phyloP scores from a whole-genome alignment of 2,113 vertebrate species.

The Limanda limanda region DNA sequence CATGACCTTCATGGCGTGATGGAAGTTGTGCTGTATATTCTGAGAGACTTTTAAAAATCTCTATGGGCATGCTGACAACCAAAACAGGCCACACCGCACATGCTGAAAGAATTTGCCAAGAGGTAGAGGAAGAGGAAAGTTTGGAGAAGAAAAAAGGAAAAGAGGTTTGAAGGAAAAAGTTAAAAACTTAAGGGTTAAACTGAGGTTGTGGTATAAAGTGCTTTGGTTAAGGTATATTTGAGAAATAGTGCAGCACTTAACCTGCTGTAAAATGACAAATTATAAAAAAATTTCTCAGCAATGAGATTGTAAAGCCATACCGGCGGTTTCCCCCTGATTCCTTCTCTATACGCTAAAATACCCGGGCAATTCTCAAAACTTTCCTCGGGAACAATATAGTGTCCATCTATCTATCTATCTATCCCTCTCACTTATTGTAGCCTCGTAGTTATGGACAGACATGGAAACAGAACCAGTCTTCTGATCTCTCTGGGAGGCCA shows the following conservation, averaged over 20 bases:
- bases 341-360: no score
- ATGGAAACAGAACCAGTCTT: no score
- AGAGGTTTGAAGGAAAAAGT: conserved; percentile 4
- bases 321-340: no score
- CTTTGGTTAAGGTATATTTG: neutral
- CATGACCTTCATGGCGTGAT: neutral
- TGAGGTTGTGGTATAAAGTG: conserved; percentile 13
- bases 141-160: conserved; percentile 37
- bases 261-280: conserved; percentile 1
- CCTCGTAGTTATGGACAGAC: no score
- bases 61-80: neutral
- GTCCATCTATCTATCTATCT: no score
- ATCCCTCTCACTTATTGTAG: no score
- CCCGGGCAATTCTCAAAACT: no score
- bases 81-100: conserved; percentile 14
- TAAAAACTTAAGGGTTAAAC: conserved; percentile 35
- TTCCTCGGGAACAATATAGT: no score
- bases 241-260: neutral
- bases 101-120: conserved; percentile 49
- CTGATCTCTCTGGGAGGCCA: no score
- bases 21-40: neutral
- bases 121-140: neutral
- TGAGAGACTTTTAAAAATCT: neutral
- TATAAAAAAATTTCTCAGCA: no score
- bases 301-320: neutral